phyloP scores from a whole-genome alignment of 2,888 invertebrate species.

The Alentia gelatinosa region DNA sequence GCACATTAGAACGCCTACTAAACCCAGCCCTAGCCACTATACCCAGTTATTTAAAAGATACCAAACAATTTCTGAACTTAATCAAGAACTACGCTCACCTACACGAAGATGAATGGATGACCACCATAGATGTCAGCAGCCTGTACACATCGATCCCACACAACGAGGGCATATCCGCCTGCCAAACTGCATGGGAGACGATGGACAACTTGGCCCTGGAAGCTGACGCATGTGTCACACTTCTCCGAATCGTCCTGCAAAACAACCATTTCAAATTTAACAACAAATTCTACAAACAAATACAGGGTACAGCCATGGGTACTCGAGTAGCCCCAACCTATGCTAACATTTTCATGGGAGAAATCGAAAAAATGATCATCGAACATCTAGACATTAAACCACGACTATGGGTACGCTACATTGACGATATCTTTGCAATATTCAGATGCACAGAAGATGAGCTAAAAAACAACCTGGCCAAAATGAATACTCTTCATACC shows the following conservation, averaged over 20 bases:
- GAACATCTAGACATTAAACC: not conserved
- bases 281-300: not conserved
- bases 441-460: not conserved
- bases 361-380: not conserved
- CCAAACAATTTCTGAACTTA: not conserved
- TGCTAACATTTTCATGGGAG: not conserved
- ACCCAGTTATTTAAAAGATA: not conserved
- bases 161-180: not conserved
- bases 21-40: not conserved
- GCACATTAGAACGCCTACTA: not conserved
- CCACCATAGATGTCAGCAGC: not conserved
- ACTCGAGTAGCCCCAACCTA: constrained; percentile 12
- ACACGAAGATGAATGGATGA: not conserved
- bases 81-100: not conserved
- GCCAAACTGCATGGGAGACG: too few species aligned
- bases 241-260: not conserved
- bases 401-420: not conserved
- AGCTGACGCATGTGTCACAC: not conserved
- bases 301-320: constrained; percentile 18
- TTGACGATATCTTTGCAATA: not conserved
- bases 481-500: not conserved
- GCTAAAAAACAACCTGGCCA: not conserved
- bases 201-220: not conserved
- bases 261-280: not conserved
- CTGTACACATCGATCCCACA: constrained; percentile 20